A percentile compares a stretch with the other conserved stretches of the same genome.
These are phyloP conservation scores for Amphimedon queenslandica DNA, from an alignment of 37 sponge, comb jelly and placozoan genomes.

Conservation along the genomic window DNA sequence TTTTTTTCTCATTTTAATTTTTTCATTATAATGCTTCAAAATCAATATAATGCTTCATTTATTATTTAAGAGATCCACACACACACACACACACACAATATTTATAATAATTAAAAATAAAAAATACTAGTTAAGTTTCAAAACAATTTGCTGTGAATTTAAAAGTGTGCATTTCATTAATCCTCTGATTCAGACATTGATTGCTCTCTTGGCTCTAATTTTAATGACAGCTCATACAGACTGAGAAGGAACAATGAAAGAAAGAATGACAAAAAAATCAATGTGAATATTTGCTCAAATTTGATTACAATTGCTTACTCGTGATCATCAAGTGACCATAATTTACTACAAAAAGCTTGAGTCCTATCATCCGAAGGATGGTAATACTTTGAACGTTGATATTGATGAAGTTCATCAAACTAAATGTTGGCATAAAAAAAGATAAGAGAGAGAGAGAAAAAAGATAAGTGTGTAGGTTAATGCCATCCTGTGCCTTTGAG, in stretches of 20 bases:
- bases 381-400: conserved; percentile 57
- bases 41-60: no score
- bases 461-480: neutral
- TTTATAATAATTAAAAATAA: no score
- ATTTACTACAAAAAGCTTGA: conserved; percentile 30
- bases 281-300: neutral
- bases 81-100: no score
- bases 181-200: no score
- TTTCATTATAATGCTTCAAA: no score
- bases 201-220: neutral
- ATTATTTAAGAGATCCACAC: no score
- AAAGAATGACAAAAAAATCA: neutral
- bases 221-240: neutral
- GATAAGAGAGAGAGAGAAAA: neutral
- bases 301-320: conserved; percentile 35
- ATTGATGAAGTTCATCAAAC: conserved; percentile 72
- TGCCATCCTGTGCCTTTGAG: neutral
- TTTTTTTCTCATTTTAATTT: no score
- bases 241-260: neutral
- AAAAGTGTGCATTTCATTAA: no score
- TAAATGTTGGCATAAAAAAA: conserved; percentile 13
- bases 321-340: conserved; percentile 43
- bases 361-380: conserved; percentile 46
- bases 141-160: no score
- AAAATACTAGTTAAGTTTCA: no score